Evolutionary conservation across 2,888 invertebrate species (phyloP), one percentile per base, ranked within the genome.

Genomic region (Eustalomyia histrio): DNA sequence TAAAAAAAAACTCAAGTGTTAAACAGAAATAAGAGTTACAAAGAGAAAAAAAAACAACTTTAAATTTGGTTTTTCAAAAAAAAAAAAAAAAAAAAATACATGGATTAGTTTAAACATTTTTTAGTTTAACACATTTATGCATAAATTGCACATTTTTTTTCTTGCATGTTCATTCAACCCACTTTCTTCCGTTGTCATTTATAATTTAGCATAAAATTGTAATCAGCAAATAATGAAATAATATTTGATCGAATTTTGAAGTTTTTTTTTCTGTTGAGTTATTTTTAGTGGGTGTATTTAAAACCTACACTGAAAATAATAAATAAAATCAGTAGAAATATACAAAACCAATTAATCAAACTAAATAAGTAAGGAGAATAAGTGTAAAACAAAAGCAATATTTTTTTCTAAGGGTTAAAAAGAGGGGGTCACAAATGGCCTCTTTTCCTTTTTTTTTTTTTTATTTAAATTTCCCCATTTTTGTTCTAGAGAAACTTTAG

Each of bases 141-240:
- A n/a, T n/a, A n/a, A n/a, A n/a, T n/a, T n/a, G n/a, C n/a, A n/a
- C n/a, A 21, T 72, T 16, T 21, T 33, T 29, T 33, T 18, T 60
- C 39, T 76, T 69, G 39, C 24, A 47, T 33, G n/a, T 64, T 14
- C 24, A 63, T 52, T 33, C 69, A 73, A 67, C 80, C 76, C 76
- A 76, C 76, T 81, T 81, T 81, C 80, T 81, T 81, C 76, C 76
- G 80, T 39, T 80, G 68, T 65, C 76, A 52, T 68, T 55, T 35
- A 35, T 73, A 81, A 81, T 78, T 81, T 74, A 52, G 76, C 69
- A 74, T 81, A 71, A 74, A 78, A 78, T 81, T 61, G 68, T 74
- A 69, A 74, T 61, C 69, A 69, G 55, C 58, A 33, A 17, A 64
- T 39, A n/a, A 24, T 24, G 16, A 57, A 63, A 47, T 43, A 21